Evolutionary conservation across 2,113 vertebrate genomes (phyloP), one percentile per base, ranked within the genome.

Genomic region (Chaetura pelagica): DNA sequence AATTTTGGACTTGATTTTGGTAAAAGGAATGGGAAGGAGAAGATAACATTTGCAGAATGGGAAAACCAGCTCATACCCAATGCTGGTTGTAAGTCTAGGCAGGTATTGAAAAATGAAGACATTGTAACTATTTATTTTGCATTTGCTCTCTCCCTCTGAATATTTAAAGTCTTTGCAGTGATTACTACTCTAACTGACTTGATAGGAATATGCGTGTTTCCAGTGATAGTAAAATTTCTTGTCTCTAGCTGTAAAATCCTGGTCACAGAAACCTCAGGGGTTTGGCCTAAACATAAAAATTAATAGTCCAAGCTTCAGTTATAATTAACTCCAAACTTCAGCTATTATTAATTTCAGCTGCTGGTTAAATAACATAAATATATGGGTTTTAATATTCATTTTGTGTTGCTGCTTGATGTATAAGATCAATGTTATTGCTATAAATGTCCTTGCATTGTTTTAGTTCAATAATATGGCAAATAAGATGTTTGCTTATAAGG

Each of bases 331-430:
- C 74, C 93, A 96, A 96, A 96, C 30, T 74, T 74, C 15, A 71
- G 40, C 94, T 84, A 29, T 90, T 97, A 97, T 96, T 91, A 95
- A 93, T 82, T 91, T 67, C 95, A 97, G 93, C 46, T 96, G 85
- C 82, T 90, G 62, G 40, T 75, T 93, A 93, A 92, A 82, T 22
- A 68, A 78, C 26, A 76, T 87, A 96, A 94, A 95, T 51, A 71
- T 12, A 84, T 61, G 30, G 69, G 49, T 46, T 78, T 96, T 90
- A 42, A 48, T 83, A 49, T 81, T 87, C 0, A 51, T 95, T 93
- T 90, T 19, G 44, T 89, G 87, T 32, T 92, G 64, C 58, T 93
- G 68, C 57, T 91, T 96, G 54, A 85, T 75, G 73, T 20, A 62
- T 15, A 52, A 83, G 34, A 86, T 34, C 26, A 64, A 58, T 51